Base-by-base conservation (phyloP, 2,797 vertebrate species). In the Enteromius fasciolatus region DNA sequence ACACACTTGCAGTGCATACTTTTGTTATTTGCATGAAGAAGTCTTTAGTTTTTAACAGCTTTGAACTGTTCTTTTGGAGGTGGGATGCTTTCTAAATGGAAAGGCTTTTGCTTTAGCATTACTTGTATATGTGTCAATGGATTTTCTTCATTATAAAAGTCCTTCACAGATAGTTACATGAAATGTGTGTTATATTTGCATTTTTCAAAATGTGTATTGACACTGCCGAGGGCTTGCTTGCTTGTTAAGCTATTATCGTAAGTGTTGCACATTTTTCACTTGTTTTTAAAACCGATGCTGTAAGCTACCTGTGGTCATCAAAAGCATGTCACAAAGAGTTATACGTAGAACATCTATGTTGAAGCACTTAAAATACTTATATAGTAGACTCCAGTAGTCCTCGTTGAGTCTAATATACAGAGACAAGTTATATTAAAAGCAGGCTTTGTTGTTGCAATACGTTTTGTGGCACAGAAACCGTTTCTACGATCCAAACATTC, bases 291-390 rank as follows among this genome's bases (percentile, higher is more conserved):
- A 57, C 23, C 20, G 0, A 9, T 54, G 50, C 50, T 2, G 20
- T 23, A 23, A 57, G 54, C 54, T n/a, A 1, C 50, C 18, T 12
- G 44, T 52, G 46, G 41, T 17, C 25, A 73, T 73, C 15, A 50
- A 73, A 73, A 31, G 69, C 46, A 73, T 73, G 25, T 73, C 46
- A 46, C n/a, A 28, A 14, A 46, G n/a, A 14, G n/a, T 39, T n/a
- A 11, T 57, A 12, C 9, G 3, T 39, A 33, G 14, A 17, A 6
- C 48, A 50, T 36, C 33, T 36, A 5, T 1, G n/a, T 39, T 39
- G 5, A 39, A 8, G 41, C 41, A 41, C 41, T 41, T 41, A 41
- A 41, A 41, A 11, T 11, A 3, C 41, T 11, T 41, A 41, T 11
- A 8, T 8, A 10, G 41, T 52, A 52, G 17, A 20, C 50, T 52